phyloP scores from a whole-genome alignment of 2,797 vertebrate genomes.

The Columba guinea region DNA sequence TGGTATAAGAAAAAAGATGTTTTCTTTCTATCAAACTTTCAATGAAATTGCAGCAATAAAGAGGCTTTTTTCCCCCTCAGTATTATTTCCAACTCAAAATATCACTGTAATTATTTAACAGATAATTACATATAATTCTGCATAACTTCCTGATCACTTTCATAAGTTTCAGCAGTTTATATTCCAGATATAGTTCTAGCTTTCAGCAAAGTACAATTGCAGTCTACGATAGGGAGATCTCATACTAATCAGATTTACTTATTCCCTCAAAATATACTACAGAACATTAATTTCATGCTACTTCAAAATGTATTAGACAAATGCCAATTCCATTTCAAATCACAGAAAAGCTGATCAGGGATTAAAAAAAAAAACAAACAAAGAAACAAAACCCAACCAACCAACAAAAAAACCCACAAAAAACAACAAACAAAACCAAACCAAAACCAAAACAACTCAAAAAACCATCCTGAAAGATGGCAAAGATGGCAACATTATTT shows the following conservation, averaged over 20 bases:
- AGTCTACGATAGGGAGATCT: not conserved
- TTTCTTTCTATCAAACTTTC: not conserved
- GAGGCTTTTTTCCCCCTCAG: not conserved
- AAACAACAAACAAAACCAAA: too few relatives aligned
- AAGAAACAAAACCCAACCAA: not conserved
- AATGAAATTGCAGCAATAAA: not conserved
- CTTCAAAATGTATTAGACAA: slow-evolving; percentile 41
- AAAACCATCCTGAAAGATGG: not conserved
- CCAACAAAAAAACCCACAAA: too few relatives aligned
- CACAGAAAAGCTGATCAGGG: not conserved
- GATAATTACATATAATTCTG: not conserved
- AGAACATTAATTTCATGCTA: slow-evolving; percentile 62
- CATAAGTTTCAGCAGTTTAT: not conserved
- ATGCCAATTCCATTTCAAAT: not conserved
- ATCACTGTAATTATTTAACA: not conserved
- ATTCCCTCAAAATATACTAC: slow-evolving; percentile 41
- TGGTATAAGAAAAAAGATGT: not conserved
- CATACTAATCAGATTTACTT: slow-evolving; percentile 42
- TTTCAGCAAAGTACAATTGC: slow-evolving; percentile 32
- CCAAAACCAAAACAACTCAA: too few relatives aligned
- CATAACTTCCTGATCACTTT: slow-evolving; percentile 3
- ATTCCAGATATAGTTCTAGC: slow-evolving; percentile 6
- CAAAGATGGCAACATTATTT: not conserved
- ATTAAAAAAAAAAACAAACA: not conserved
- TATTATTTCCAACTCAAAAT: not conserved